These are phyloP conservation scores for Grammomys dolichurus DNA, from an alignment of 2,113 vertebrate species.

Conservation along the genomic window DNA sequence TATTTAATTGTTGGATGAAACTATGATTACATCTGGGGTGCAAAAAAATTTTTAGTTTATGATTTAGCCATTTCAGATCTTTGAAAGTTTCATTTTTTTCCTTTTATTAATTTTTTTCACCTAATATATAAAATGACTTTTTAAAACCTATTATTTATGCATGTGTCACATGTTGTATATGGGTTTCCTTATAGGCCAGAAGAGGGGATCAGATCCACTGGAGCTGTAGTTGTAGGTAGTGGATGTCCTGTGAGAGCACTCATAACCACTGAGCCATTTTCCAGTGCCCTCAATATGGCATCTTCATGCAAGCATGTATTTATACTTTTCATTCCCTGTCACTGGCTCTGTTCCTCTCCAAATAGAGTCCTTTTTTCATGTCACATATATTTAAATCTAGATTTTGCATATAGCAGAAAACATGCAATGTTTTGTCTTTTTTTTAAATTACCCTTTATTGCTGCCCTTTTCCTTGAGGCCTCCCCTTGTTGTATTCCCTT, in stretches of 20 bases:
- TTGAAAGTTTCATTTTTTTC: neutral
- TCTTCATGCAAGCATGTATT: neutral
- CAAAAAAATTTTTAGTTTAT: conserved; percentile 53
- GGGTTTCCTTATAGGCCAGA: neutral
- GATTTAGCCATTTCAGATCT: conserved; percentile 27
- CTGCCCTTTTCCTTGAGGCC: neutral
- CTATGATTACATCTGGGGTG: neutral
- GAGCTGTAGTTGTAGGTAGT: neutral
- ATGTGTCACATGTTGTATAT: neutral
- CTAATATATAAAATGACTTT: neutral
- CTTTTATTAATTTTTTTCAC: neutral
- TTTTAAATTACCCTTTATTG: neutral
- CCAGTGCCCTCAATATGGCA: neutral
- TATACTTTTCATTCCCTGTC: neutral
- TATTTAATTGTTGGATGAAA: neutral
- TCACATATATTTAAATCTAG: neutral
- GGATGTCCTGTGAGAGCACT: neutral
- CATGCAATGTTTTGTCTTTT: neutral
- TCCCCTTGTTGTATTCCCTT: neutral
- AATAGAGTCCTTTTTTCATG: neutral
- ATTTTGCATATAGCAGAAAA: neutral
- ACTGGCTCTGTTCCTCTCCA: neutral
- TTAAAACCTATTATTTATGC: neutral
- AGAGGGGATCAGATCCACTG: neutral
- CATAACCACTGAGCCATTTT: neutral